These are phyloP conservation scores for Drosophila rellima DNA, from an alignment of 2,888 invertebrate species.

Conservation along the genomic window DNA sequence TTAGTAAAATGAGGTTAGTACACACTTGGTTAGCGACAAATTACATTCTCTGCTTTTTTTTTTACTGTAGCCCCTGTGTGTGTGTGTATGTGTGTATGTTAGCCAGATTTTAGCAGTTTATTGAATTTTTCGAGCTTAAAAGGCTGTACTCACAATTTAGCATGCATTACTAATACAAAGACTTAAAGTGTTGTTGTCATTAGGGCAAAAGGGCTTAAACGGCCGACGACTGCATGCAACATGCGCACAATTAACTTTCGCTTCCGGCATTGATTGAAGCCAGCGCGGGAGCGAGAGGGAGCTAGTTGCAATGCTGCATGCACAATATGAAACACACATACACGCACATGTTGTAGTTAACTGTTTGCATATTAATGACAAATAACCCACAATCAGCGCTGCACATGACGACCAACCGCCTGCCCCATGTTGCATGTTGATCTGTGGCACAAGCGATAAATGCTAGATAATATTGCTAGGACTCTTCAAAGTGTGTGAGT, in stretches of 20 bases:
- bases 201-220: slow-evolving; percentile 46
- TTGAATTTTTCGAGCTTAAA: slow-evolving; percentile 48
- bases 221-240: slow-evolving; percentile 35
- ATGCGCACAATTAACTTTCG: slow-evolving; percentile 79
- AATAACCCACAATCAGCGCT: slow-evolving; percentile 63
- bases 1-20: slow-evolving; percentile 81
- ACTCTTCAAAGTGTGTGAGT: slow-evolving; percentile 32
- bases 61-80: background rate
- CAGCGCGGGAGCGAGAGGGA: slow-evolving; percentile 21
- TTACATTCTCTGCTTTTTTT: slow-evolving; percentile 61
- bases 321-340: slow-evolving; percentile 36
- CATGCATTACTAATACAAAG: slow-evolving; percentile 20
- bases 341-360: slow-evolving; percentile 54
- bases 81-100: background rate
- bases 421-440: slow-evolving; percentile 6
- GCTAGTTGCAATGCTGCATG: slow-evolving; percentile 31
- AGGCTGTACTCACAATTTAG: slow-evolving; percentile 11
- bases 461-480: slow-evolving; percentile 66
- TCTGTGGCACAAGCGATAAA: slow-evolving; percentile 53
- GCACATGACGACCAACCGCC: slow-evolving; percentile 20
- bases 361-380: slow-evolving; percentile 78
- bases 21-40: slow-evolving; percentile 82
- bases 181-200: slow-evolving; percentile 48
- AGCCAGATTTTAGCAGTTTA: slow-evolving; percentile 33
- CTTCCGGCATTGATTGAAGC: slow-evolving; percentile 75